Percentiles rank a stretch among this genome's conserved stretches.
phyloP scores from a whole-genome alignment of 2,113 vertebrate species.

The Percina caprodes region DNA sequence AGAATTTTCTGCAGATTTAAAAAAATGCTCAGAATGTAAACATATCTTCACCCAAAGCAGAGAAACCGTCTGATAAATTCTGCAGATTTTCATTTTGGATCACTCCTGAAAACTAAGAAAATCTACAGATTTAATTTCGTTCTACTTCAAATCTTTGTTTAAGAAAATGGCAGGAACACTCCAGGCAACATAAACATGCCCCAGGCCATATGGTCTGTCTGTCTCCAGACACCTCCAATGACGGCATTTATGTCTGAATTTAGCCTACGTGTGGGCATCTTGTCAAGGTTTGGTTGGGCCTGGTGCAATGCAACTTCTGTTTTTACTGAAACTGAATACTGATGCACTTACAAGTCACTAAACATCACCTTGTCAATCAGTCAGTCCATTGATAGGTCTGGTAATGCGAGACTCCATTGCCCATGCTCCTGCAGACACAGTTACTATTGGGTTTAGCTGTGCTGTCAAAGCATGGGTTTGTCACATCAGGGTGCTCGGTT shows the following conservation, averaged over 20 bases:
- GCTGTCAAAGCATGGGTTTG: neutral
- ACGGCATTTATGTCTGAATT: slow-evolving; percentile 19
- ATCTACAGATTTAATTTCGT: too few species aligned
- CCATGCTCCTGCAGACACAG: neutral
- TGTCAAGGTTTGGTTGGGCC: slow-evolving; percentile 27
- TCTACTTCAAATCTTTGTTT: neutral
- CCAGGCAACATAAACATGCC: slow-evolving; percentile 30
- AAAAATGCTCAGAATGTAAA: too few species aligned
- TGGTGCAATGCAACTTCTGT: neutral
- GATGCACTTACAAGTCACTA: neutral
- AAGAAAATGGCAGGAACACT: slow-evolving; percentile 14
- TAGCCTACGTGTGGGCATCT: slow-evolving; percentile 17
- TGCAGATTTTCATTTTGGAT: too few species aligned
- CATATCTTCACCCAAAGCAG: too few species aligned
- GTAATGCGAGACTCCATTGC: neutral
- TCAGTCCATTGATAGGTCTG: neutral
- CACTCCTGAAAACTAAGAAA: too few species aligned
- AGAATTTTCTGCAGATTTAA: too few species aligned
- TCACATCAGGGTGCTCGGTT: neutral
- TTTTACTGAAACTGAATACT: slow-evolving; percentile 31
- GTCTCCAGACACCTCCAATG: slow-evolving; percentile 33
- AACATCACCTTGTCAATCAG: neutral
- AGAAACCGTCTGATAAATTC: too few species aligned
- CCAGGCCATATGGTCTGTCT: slow-evolving; percentile 8
- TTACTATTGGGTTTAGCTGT: neutral